Conservation (phyloP, 1,140 invertebrate species). For the Diploscapter pachys region DNA sequence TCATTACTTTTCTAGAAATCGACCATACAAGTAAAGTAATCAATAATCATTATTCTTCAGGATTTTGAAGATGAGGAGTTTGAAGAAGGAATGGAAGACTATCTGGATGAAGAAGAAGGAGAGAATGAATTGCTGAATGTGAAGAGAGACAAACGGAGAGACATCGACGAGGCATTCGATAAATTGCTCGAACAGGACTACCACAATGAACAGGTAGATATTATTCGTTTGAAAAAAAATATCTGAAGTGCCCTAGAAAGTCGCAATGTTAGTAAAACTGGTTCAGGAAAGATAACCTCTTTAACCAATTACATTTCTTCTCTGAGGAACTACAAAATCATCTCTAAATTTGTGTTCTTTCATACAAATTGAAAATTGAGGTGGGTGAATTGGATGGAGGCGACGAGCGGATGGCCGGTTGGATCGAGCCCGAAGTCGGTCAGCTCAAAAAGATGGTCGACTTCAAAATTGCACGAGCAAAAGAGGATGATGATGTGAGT, state of each 20-base stretch:
- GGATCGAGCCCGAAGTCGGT: slow-evolving; percentile 22
- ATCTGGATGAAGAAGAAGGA: slow-evolving; percentile 57
- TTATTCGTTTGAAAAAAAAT: slow-evolving; percentile 16
- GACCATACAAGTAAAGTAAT: too few relatives aligned
- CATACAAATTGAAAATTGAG: slow-evolving; percentile 17
- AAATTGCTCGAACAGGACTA: slow-evolving; percentile 77
- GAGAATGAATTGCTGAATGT: slow-evolving; percentile 74
- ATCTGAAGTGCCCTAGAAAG: background rate
- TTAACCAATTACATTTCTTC: too few relatives aligned
- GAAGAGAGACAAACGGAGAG: slow-evolving; percentile 79
- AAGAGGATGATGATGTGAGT: too few relatives aligned
- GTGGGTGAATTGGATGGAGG: slow-evolving; percentile 60
- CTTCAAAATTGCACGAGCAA: too few relatives aligned
- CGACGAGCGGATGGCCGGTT: slow-evolving; percentile 27
- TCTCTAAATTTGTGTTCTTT: background rate
- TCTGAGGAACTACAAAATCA: too few relatives aligned
- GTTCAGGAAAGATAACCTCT: too few relatives aligned
- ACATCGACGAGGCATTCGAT: slow-evolving; percentile 87
- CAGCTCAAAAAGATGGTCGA: slow-evolving; percentile 20
- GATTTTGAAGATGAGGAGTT: slow-evolving; percentile 26
- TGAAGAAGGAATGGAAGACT: slow-evolving; percentile 31
- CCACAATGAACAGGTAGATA: slow-evolving; percentile 82
- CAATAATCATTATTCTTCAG: slow-evolving; percentile 5
- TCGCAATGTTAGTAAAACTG: background rate
- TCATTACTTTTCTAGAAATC: too few relatives aligned